phyloP scores from a whole-genome alignment of 2,113 vertebrate genomes.

The Pseudopipra pipra region DNA sequence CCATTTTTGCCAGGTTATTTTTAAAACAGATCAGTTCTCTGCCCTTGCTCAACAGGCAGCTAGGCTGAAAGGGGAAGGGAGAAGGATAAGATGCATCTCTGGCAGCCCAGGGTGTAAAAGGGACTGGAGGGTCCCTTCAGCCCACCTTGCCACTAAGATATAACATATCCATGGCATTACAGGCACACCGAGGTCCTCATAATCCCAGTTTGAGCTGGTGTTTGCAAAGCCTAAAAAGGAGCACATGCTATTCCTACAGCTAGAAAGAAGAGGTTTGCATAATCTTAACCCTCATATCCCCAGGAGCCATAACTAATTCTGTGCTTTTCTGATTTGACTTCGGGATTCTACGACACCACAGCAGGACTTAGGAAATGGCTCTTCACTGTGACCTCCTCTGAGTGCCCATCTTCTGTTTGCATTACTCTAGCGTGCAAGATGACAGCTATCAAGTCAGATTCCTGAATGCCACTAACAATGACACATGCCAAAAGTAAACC shows the following conservation, averaged over 20 bases:
- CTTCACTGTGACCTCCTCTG: conserved; percentile 40
- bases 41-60: background rate
- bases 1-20: background rate
- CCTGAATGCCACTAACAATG: conserved; percentile 40
- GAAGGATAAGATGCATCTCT: background rate
- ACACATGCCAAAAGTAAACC: conserved; percentile 52
- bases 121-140: background rate
- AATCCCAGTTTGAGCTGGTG: background rate
- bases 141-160: background rate
- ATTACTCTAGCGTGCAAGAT: conserved; percentile 46
- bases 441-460: conserved; percentile 72
- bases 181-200: background rate
- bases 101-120: background rate
- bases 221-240: background rate
- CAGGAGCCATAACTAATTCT: conserved; percentile 35
- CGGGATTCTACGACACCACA: background rate
- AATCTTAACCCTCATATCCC: conserved; percentile 14
- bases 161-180: background rate
- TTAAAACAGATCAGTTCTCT: background rate
- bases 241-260: background rate
- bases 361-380: conserved; percentile 20
- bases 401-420: conserved; percentile 55
- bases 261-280: background rate
- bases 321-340: conserved; percentile 36
- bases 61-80: background rate